Conservation (phyloP, 2,888 invertebrate species). For the Thereva nobilitata region DNA sequence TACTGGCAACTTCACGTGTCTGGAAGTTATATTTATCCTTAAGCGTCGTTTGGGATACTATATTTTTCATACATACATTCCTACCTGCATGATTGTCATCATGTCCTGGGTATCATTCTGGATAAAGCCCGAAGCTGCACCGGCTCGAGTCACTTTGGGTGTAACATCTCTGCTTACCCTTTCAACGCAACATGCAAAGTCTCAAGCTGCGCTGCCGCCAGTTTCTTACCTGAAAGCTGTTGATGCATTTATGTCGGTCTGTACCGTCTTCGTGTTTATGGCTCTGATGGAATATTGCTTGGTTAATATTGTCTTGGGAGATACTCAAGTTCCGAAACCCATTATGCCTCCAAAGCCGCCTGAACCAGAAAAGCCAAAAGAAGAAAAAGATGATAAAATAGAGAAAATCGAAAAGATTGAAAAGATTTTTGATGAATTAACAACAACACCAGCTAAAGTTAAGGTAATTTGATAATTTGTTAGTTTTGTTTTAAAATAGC, state of each 20-base stretch:
- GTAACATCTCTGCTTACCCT: slow-evolving; percentile 87
- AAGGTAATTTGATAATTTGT: slow-evolving; percentile 22
- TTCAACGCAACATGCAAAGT: slow-evolving; percentile 91
- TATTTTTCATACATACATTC: slow-evolving; percentile 91
- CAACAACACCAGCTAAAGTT: slow-evolving; percentile 39
- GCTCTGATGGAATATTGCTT: slow-evolving; percentile 91
- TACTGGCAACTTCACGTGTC: slow-evolving; percentile 82
- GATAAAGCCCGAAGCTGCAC: slow-evolving; percentile 94
- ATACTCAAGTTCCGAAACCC: slow-evolving; percentile 57
- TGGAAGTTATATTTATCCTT: slow-evolving; percentile 87
- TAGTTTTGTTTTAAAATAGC: background rate
- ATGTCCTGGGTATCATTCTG: slow-evolving; percentile 98
- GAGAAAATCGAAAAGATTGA: slow-evolving; percentile 57
- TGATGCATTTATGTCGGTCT: slow-evolving; percentile 91
- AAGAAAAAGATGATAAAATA: slow-evolving; percentile 10
- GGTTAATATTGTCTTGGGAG: slow-evolving; percentile 69
- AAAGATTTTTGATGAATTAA: slow-evolving; percentile 54
- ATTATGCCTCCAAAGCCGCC: slow-evolving; percentile 49
- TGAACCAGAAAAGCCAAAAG: slow-evolving; percentile 25
- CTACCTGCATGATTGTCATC: slow-evolving; percentile 91
- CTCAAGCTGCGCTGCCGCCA: slow-evolving; percentile 88
- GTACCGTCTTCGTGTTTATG: slow-evolving; percentile 91
- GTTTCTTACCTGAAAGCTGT: slow-evolving; percentile 93
- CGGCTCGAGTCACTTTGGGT: slow-evolving; percentile 88
- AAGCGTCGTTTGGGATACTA: slow-evolving; percentile 89